Evolutionary conservation across 92 coral and sea anemone genomes (phyloP).

Genomic region (Porites rus): DNA sequence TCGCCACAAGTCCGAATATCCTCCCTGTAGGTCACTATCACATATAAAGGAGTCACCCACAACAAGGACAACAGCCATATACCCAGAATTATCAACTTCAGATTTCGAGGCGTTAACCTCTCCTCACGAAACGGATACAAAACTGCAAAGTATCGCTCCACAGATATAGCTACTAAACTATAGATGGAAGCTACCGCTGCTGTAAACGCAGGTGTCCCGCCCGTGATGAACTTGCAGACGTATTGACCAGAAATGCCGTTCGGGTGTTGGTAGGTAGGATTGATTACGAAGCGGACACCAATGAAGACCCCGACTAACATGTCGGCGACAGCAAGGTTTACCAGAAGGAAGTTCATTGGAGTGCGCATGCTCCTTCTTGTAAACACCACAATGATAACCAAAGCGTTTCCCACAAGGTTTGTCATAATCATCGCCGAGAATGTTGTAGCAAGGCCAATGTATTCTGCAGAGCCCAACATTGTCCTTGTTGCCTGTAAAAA

Average conservation of each 20-base stretch:
- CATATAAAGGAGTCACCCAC: slow-evolving; percentile 57
- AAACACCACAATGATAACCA: slow-evolving; percentile 48
- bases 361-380: slow-evolving; percentile 40
- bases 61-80: slow-evolving; percentile 45
- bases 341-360: slow-evolving; percentile 49
- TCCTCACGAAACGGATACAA: slow-evolving; percentile 41
- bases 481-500: neutral
- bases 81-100: slow-evolving; percentile 26
- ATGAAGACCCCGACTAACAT: slow-evolving; percentile 58
- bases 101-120: slow-evolving; percentile 38
- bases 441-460: slow-evolving; percentile 41
- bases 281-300: slow-evolving; percentile 41
- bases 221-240: slow-evolving; percentile 68
- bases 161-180: slow-evolving; percentile 49
- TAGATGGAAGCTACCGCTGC: slow-evolving; percentile 61
- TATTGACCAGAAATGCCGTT: slow-evolving; percentile 39
- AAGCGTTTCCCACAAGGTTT: slow-evolving; percentile 49
- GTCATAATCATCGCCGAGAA: slow-evolving; percentile 39
- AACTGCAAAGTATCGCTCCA: slow-evolving; percentile 57
- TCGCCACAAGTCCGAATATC: slow-evolving; percentile 54
- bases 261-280: slow-evolving; percentile 57
- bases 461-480: slow-evolving; percentile 3
- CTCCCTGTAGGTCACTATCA: slow-evolving; percentile 31
- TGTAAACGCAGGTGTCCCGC: slow-evolving; percentile 54
- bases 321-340: slow-evolving; percentile 56